Evolutionary conservation across 2,888 invertebrate species (phyloP), one percentile per base, ranked within the genome.

Genomic region (Cheilosia variabilis): DNA sequence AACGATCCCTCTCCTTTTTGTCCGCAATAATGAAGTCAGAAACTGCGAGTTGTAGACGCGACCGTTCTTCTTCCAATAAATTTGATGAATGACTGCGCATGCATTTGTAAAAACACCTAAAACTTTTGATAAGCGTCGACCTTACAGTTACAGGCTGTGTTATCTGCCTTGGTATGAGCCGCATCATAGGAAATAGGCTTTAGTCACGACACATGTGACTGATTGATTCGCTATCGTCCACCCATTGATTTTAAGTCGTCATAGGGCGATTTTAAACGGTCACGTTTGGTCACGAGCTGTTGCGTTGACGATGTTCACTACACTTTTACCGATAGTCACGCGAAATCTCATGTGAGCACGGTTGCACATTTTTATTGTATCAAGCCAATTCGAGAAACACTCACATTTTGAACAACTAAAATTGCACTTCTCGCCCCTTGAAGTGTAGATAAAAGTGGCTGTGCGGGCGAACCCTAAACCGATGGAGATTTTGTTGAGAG

Each of bases 231-330:
- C 4, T 47, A 6, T 17, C 45, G 9, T 3, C 52, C 24, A 24
- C 5, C 2, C 13, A 24, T 22, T 22, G 4, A 52, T 52, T 47
- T 17, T 17, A 2, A 6, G 7, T 17, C 22, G 22, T 22, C 52
- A 52, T 27, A 52, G 5, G n/a, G 1, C 15, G 27, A 0, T 13
- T 27, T 24, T 52, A 52, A 24, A 27, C 6, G 24, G 52, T 52
- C 52, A 52, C 52, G 24, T 52, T 27, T 27, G 27, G 52, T 52
- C 52, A 52, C 52, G 52, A 52, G 52, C 43, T 22, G 15, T 13
- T 52, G 24, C 15, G 24, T 52, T 24, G 6, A 27, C 15, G 5
- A 15, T 4, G 3, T 65, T 6, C 24, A 22, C 22, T 4, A 2
- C 2, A 22, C 22, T 13, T 52, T 24, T 52, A 15, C 24, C 13